phyloP scores from a whole-genome alignment of 2,797 vertebrate species.

The Chrysolophus pictus region DNA sequence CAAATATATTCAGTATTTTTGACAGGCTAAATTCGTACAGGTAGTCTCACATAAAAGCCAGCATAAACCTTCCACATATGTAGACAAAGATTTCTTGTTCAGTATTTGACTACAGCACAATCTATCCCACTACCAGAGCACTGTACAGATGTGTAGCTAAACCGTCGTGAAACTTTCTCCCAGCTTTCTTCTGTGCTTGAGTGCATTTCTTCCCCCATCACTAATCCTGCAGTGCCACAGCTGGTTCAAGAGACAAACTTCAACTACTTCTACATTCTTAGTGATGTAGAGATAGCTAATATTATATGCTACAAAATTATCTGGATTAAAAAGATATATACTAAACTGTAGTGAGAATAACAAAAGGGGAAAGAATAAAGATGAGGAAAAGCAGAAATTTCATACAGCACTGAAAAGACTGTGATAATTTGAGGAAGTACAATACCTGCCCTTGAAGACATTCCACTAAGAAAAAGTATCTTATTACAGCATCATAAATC shows the following conservation, averaged over 20 bases:
- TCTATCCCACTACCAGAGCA: background rate
- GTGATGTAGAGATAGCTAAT: accelerated
- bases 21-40: background rate
- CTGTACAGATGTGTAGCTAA: background rate
- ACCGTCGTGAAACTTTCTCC: background rate
- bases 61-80: background rate
- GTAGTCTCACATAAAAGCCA: background rate
- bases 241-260: slow-evolving; percentile 31
- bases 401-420: background rate
- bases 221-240: slow-evolving; percentile 56
- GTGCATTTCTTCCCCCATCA: background rate
- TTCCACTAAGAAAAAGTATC: background rate
- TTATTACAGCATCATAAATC: background rate
- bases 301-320: background rate
- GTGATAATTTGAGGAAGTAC: background rate
- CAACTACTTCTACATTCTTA: background rate
- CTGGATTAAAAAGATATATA: background rate
- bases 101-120: background rate
- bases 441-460: background rate
- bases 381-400: background rate
- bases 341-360: background rate
- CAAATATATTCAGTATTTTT: background rate
- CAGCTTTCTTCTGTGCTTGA: background rate
- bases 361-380: background rate
- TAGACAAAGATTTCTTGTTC: background rate